These are phyloP conservation scores for Eurystomus glaucurus DNA, from an alignment of 2,797 vertebrate species.

Conservation along the genomic window DNA sequence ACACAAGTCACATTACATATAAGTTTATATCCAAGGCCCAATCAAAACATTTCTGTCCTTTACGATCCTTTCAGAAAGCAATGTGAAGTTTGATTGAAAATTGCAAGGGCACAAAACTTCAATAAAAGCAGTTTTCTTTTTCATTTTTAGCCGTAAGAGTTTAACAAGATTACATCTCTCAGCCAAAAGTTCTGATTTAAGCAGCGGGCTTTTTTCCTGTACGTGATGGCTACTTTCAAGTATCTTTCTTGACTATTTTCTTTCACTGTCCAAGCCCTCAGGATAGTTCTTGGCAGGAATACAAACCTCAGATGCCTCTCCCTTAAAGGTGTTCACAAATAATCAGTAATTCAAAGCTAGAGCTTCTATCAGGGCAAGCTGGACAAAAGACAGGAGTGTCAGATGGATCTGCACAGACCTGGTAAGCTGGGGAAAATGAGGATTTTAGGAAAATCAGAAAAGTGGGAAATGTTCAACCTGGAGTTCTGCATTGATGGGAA, in stretches of 20 bases:
- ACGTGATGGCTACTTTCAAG: background rate
- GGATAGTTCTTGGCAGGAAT: background rate
- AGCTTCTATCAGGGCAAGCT: background rate
- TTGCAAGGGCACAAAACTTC: background rate
- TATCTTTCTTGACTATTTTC: background rate
- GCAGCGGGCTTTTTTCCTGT: rapidly evolving
- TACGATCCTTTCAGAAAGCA: background rate
- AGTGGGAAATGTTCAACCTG: background rate
- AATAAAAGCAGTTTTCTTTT: background rate
- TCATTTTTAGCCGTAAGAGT: background rate
- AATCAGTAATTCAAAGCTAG: background rate
- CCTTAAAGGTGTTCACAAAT: background rate
- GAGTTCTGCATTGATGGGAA: background rate
- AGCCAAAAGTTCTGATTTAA: background rate
- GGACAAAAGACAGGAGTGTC: background rate
- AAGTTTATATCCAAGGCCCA: background rate
- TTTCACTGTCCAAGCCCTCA: background rate
- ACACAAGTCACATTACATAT: background rate
- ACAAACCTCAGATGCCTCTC: background rate
- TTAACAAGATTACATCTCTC: background rate
- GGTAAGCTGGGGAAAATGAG: background rate
- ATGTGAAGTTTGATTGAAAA: background rate
- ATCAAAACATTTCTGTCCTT: background rate
- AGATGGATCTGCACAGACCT: background rate
- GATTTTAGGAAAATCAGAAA: background rate